Conservation (phyloP, 1,140 invertebrate species). For the Chymomyza costata region DNA sequence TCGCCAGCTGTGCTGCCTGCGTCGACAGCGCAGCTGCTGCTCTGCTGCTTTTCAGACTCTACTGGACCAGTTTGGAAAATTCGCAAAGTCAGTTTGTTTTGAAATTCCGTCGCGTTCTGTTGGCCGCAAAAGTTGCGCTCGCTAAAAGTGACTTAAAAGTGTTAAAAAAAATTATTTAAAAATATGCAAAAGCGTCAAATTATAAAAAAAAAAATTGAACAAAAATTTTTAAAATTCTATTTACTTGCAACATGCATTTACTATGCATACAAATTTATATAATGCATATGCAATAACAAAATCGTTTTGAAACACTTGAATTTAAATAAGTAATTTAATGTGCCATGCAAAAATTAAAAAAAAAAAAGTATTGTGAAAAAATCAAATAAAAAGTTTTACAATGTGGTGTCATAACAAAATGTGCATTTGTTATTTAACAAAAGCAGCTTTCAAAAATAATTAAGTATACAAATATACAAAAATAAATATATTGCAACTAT, state of each 20-base stretch:
- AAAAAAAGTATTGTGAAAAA: conserved; percentile 11
- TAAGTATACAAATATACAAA: conserved; percentile 3
- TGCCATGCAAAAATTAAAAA: conserved; percentile 12
- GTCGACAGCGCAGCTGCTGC: conserved; percentile 8
- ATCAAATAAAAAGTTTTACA: conserved; percentile 14
- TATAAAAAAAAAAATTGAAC: conserved; percentile 1
- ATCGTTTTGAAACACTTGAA: conserved; percentile 4
- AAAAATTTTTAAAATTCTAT: conserved; percentile 5
- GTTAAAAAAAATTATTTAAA: background rate
- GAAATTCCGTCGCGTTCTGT: conserved; percentile 59
- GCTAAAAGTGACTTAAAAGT: conserved; percentile 4
- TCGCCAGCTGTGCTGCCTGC: conserved; percentile 7
- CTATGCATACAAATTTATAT: too few relatives aligned
- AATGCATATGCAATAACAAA: conserved; percentile 2
- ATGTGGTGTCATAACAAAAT: conserved; percentile 7
- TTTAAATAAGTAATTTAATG: conserved; percentile 18
- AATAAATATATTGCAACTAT: too few relatives aligned
- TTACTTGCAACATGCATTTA: background rate
- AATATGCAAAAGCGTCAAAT: conserved; percentile 5
- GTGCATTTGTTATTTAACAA: conserved; percentile 1
- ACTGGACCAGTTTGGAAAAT: conserved; percentile 73
- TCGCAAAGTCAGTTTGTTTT: conserved; percentile 70
- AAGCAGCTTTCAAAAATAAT: conserved; percentile 5
- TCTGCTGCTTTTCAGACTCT: conserved; percentile 42
- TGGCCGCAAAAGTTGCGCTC: conserved; percentile 23